Evolutionary conservation across 1,140 invertebrate genomes (phyloP).

Genomic region (Zaprionus gabonicus): DNA sequence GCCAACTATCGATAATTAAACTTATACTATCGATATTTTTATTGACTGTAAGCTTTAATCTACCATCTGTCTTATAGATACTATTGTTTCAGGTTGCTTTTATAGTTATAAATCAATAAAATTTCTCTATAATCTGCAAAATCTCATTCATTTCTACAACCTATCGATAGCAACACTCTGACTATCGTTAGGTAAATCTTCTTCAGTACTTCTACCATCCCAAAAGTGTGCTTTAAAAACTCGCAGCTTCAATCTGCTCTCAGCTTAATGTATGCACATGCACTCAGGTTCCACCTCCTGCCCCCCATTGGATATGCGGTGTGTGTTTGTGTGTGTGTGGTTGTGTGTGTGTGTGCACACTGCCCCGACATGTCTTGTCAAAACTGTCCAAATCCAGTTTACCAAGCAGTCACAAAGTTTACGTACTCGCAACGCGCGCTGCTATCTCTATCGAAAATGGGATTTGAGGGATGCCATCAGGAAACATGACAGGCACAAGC

Average conservation of each 20-base stretch:
- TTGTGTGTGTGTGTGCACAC: conserved; percentile 6
- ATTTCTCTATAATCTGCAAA: no score
- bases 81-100: no score
- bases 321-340: neutral
- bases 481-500: conserved; percentile 25
- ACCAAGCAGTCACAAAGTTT: conserved; percentile 31
- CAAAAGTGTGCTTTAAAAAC: neutral
- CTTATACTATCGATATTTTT: neutral
- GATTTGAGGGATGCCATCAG: conserved; percentile 34
- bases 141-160: rapidly evolving
- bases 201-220: neutral
- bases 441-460: conserved; percentile 34
- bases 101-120: no score
- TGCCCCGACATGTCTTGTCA: conserved; percentile 35
- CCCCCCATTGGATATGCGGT: neutral
- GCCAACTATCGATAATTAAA: neutral
- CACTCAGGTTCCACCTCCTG: conserved; percentile 7
- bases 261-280: conserved; percentile 32
- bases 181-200: neutral
- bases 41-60: neutral
- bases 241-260: conserved; percentile 11
- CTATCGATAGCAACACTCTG: neutral
- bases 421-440: conserved; percentile 22
- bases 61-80: no score
- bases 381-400: conserved; percentile 42